Conservation (phyloP, 2,888 invertebrate species). For the Cheilosia vernalis region DNA sequence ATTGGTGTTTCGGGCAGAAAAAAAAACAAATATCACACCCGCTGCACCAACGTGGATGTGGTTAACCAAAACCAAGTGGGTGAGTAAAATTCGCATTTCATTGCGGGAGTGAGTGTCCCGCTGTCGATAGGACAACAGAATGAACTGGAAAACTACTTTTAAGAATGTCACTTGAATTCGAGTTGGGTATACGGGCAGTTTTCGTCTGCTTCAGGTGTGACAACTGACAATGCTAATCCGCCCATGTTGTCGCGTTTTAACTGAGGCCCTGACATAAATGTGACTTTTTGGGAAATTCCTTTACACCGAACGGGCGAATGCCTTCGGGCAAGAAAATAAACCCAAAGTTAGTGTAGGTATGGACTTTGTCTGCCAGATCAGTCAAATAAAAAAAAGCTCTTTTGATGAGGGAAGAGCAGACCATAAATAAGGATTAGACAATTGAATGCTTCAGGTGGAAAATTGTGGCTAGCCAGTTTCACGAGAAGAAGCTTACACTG, state of each 20-base stretch:
- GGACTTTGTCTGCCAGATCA: not conserved
- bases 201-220: slow-evolving; percentile 19
- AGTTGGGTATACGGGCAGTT: not conserved
- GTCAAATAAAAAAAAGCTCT: not conserved
- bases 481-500: no score
- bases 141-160: slow-evolving; percentile 67
- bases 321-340: slow-evolving; percentile 1
- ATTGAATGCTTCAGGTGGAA: not conserved
- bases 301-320: not conserved
- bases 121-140: slow-evolving; percentile 24
- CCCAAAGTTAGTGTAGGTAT: not conserved
- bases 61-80: slow-evolving; percentile 37
- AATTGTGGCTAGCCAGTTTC: not conserved
- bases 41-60: slow-evolving; percentile 43
- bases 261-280: not conserved
- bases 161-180: slow-evolving; percentile 29
- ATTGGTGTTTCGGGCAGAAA: slow-evolving; percentile 42
- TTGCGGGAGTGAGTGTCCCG: slow-evolving; percentile 24
- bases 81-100: slow-evolving; percentile 3
- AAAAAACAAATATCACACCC: slow-evolving; percentile 52
- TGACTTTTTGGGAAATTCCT: slow-evolving; percentile 23
- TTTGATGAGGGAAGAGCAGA: not conserved
- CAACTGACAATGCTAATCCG: slow-evolving; percentile 32
- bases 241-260: slow-evolving; percentile 42
- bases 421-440: slow-evolving; percentile 1